These are phyloP conservation scores for Phrynocephalus vlangalii DNA, from an alignment of 2,797 vertebrate genomes.

Conservation along the genomic window DNA sequence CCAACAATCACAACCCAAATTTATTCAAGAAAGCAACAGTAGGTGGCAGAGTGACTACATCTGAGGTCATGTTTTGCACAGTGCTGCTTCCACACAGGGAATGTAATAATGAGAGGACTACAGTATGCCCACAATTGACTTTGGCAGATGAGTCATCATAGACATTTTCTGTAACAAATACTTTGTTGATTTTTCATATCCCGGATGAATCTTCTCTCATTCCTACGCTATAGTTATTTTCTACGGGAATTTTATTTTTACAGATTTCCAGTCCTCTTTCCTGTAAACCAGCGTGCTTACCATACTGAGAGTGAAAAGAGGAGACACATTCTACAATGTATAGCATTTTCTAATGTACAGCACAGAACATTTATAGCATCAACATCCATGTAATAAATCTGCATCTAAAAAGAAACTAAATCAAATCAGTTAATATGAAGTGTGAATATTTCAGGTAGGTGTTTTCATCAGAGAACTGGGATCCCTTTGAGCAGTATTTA, in stretches of 20 bases:
- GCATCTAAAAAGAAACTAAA: not conserved
- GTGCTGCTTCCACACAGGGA: conserved; percentile 35
- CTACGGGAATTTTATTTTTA: not conserved
- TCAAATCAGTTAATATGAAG: not conserved
- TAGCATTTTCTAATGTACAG: not conserved
- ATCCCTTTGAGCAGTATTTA: not conserved
- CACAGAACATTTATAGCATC: not conserved
- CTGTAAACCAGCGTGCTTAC: not conserved
- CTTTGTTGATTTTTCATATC: conserved; percentile 61
- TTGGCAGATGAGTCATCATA: conserved; percentile 62
- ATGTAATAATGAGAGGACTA: conserved; percentile 49
- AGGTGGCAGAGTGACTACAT: conserved; percentile 81
- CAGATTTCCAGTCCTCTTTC: not conserved
- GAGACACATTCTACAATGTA: not conserved
- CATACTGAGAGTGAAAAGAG: not conserved
- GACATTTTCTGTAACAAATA: conserved; percentile 62
- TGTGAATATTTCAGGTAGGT: not conserved
- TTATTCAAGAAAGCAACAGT: conserved; percentile 67
- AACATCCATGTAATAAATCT: not conserved
- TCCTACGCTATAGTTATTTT: conserved; percentile 1
- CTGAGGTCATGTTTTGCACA: conserved; percentile 41
- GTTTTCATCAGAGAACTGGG: no score
- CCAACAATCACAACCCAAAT: conserved; percentile 22
- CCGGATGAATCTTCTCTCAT: conserved; percentile 37
- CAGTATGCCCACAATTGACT: conserved; percentile 47